phyloP scores from a whole-genome alignment of 2,888 invertebrate species.

The Nudaria mundana region DNA sequence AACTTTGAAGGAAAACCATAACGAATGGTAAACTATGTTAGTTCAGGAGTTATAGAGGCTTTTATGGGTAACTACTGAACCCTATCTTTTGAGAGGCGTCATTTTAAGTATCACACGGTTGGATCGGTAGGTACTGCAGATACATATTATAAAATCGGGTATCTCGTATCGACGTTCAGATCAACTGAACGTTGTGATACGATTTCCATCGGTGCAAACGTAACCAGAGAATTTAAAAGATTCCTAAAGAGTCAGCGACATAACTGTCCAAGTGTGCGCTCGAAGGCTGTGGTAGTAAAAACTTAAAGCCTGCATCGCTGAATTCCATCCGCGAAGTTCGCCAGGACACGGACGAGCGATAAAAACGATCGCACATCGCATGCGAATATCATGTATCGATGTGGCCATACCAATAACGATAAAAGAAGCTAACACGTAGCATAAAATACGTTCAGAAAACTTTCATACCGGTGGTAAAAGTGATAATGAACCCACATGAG shows the following conservation, averaged over 20 bases:
- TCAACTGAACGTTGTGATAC: too few species aligned
- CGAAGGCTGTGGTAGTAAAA: constrained; percentile 53
- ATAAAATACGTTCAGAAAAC: constrained; percentile 29
- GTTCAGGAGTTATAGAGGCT: too few species aligned
- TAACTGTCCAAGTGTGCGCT: constrained; percentile 53
- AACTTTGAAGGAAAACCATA: too few species aligned
- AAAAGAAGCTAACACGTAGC: constrained; percentile 33
- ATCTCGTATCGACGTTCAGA: too few species aligned
- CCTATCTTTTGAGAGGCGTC: too few species aligned
- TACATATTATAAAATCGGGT: too few species aligned
- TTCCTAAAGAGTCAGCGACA: constrained; percentile 50
- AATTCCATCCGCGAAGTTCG: constrained; percentile 61
- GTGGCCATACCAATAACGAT: constrained; percentile 46
- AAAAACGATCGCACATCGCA: constrained; percentile 62
- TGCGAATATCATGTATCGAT: constrained; percentile 56
- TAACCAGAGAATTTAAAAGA: constrained; percentile 47
- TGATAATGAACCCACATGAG: constrained; percentile 46
- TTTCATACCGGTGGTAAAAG: constrained; percentile 38
- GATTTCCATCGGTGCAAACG: constrained; percentile 38
- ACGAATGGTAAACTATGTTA: too few species aligned
- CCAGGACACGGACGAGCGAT: constrained; percentile 51
- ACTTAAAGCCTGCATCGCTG: constrained; percentile 51
- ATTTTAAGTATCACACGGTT: too few species aligned
- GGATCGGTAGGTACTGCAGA: too few species aligned
- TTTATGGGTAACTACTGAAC: too few species aligned